Percentiles rank a stretch among this genome's conserved stretches.
These are phyloP conservation scores for Alosa sapidissima DNA, from an alignment of 2,797 vertebrate species.

Conservation along the genomic window DNA sequence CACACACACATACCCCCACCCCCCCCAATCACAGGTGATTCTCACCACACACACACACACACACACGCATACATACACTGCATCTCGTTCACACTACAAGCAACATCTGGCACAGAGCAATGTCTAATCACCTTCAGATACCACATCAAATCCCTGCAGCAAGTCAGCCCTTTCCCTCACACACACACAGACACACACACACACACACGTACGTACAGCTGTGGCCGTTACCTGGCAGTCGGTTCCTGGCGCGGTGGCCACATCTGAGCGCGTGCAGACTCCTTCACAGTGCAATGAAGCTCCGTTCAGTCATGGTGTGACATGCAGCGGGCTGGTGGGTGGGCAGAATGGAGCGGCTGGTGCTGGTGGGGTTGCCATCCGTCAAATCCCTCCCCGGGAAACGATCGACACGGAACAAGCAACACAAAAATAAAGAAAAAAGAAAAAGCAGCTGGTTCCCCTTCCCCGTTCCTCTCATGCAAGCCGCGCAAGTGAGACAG, in stretches of 20 bases:
- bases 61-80: not conserved
- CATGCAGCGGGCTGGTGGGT: not conserved
- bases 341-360: not conserved
- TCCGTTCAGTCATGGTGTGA: conserved; percentile 2
- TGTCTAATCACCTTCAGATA: not conserved
- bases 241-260: not conserved
- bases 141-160: not conserved
- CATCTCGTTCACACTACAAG: not conserved
- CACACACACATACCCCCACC: not conserved
- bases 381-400: conserved; percentile 11
- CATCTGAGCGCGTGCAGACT: conserved; percentile 12
- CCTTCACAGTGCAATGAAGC: not conserved
- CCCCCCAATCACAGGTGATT: conserved; percentile 1
- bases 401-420: not conserved
- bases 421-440: not conserved
- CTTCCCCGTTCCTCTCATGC: not conserved
- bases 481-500: not conserved
- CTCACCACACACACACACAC: conserved; percentile 11
- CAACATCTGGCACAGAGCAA: not conserved
- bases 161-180: not conserved
- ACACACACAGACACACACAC: conserved; percentile 8
- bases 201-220: not conserved
- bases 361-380: not conserved
- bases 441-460: not conserved
- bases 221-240: not conserved